Evolutionary conservation across 2,113 vertebrate species (phyloP), one percentile per base, ranked within the genome.

Genomic region (Chloebia gouldiae): DNA sequence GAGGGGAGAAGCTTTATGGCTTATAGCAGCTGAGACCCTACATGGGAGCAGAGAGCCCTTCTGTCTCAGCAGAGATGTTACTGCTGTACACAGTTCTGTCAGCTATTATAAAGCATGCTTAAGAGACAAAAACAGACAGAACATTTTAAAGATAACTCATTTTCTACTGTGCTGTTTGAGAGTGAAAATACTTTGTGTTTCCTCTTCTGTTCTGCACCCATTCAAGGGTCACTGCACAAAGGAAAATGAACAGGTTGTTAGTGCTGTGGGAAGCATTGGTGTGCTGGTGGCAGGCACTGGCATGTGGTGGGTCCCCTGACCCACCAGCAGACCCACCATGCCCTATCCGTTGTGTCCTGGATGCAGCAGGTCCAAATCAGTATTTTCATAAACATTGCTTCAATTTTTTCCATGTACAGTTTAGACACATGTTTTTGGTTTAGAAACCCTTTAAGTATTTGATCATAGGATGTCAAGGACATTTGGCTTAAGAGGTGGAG

Each of bases 401-500:
- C 44, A 51, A 17, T 42, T 81, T 88, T 79, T 90, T 88, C 77
- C 45, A 49, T 31, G 73, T 64, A 40, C 22, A 72, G 51, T 53
- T 53, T 22, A 76, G 91, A 71, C 50, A 63, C 73, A 20, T 5
- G 1, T 56, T 87, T 81, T 85, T 68, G 40, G 39, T 91, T 84
- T 68, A 78, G 81, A 90, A 96, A 88, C 80, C 84, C 90, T 94
- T 79, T 81, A 90, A 90, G 88, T 80, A 84, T 82, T 88, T 93
- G 89, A 93, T 96, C 78, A 73, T 28, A 94, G 90, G 81, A 93
- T 94, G 92, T 91, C 97, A 97, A 59, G 89, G 94, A 50, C 95
- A 73, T 92, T 45, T 76, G 81, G 89, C 92, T 92, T 78, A 75
- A 88, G 97, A 96, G 85, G 85, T 86, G 27, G 54, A 96, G 85